Conservation (phyloP, 2,888 invertebrate genomes). For the Nesidiocoris tenuis region DNA sequence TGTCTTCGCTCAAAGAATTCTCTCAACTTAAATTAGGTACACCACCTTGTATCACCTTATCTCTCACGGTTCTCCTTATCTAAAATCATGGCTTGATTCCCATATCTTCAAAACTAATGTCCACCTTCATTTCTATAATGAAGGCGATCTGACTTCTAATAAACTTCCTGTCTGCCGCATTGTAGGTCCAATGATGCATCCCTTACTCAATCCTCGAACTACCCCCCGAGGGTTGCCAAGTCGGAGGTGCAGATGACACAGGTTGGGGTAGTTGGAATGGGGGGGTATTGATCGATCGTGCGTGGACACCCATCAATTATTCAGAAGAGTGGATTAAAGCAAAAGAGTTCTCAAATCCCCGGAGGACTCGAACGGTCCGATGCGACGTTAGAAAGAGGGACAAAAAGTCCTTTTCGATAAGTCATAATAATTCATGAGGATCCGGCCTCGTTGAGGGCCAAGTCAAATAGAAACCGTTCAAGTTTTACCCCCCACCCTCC, state of each 20-base stretch:
- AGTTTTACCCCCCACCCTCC: slow-evolving; percentile 29
- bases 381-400: background rate
- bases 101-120: too few relatives aligned
- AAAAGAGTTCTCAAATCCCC: slow-evolving; percentile 22
- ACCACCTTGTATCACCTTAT: too few relatives aligned
- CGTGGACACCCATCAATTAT: slow-evolving; percentile 41
- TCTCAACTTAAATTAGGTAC: too few relatives aligned
- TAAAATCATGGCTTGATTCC: too few relatives aligned
- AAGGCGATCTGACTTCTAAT: too few relatives aligned
- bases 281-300: slow-evolving; percentile 34
- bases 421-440: slow-evolving; percentile 42
- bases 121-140: too few relatives aligned
- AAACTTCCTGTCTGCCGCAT: too few relatives aligned
- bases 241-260: background rate
- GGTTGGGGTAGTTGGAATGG: background rate
- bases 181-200: too few relatives aligned
- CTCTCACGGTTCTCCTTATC: too few relatives aligned
- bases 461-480: slow-evolving; percentile 37
- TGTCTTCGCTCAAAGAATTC: too few relatives aligned
- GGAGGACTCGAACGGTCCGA: background rate
- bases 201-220: too few relatives aligned
- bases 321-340: slow-evolving; percentile 37
- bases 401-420: slow-evolving; percentile 24
- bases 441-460: slow-evolving; percentile 5
- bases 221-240: background rate